Conservation (phyloP, 2,797 vertebrate genomes). For the Sarcoramphus papa region DNA sequence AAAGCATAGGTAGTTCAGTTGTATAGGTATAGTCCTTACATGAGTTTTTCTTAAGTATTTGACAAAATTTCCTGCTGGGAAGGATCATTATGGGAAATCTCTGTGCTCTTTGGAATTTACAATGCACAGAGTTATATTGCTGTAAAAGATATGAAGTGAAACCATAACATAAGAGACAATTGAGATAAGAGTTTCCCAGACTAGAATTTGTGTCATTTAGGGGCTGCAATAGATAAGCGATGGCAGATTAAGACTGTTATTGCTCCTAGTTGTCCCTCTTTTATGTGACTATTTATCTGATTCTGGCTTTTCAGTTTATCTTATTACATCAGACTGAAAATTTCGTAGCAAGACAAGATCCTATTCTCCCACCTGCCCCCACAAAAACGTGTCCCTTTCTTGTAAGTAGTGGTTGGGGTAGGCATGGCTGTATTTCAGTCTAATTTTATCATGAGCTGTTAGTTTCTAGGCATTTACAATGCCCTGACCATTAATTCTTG, state of each 20-base stretch:
- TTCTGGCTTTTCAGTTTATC: not conserved
- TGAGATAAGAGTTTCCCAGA: not conserved
- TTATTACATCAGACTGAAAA: not conserved
- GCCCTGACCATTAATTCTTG: not conserved
- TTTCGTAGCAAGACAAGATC: not conserved
- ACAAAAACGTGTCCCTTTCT: not conserved
- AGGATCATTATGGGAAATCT: not conserved
- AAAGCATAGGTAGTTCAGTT: not conserved
- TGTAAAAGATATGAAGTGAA: not conserved
- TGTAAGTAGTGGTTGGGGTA: not conserved
- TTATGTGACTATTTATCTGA: not conserved
- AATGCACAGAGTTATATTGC: not conserved
- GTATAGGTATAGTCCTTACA: fast-evolving
- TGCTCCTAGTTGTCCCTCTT: not conserved
- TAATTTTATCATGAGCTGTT: not conserved
- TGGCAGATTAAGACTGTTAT: not conserved
- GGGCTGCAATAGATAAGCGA: fast-evolving
- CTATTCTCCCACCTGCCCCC: not conserved
- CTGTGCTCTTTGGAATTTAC: not conserved
- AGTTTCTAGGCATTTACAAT: not conserved
- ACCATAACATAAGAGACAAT: not conserved
- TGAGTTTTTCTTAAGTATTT: not conserved
- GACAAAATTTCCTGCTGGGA: not conserved
- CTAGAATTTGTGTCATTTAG: not conserved
- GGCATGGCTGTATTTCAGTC: not conserved